Base-by-base conservation (phyloP, 2,797 vertebrate species). In the Channallabes apus region DNA sequence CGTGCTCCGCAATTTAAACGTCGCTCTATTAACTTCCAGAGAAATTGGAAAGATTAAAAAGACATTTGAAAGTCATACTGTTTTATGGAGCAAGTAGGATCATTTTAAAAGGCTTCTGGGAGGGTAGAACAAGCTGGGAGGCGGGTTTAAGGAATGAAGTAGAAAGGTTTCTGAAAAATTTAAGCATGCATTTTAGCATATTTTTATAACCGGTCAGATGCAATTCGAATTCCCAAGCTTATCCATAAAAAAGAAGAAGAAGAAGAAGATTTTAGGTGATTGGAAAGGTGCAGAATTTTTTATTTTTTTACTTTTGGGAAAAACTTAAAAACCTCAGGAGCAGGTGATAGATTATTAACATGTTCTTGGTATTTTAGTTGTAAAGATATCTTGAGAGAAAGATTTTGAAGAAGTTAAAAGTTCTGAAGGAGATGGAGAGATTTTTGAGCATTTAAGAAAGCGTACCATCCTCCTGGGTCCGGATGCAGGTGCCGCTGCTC, bases 391-490 rank as follows among this genome's bases (percentile, higher is more conserved):
- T 73, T 69, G 54, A 87, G 62, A 15, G 41, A n/a, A 73, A 54
- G 41, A 27, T 54, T 32, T 38, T 20, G 69, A 18, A 75, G 29
- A 29, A 32, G 24, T 68, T 32, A 17, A 35, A 32, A 77, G 62
- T 51, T 85, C 29, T 3, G 51, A 82, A 46, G 54, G 18, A 59
- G 24, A 5, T 18, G 58, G 29, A 62, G 27, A 56, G 3, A 20
- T 32, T 54, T 82, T 59, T 27, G 41, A 76, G 72, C 54, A n/a
- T 0, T 41, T 54, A 46, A 82, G 54, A 80, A 46, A 87, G 96
- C 98, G 93, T 99, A 99, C 98, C 98, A 89, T 99, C 98, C 92
- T 99, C 98, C 1, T 96, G 96, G 85, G 98, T 99, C 96, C 94
- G 97, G 90, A 98, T 96, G 87, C 93, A 95, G 92, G 97, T 95